phyloP scores from a whole-genome alignment of 2,113 vertebrate genomes.

The Tichodroma muraria region DNA sequence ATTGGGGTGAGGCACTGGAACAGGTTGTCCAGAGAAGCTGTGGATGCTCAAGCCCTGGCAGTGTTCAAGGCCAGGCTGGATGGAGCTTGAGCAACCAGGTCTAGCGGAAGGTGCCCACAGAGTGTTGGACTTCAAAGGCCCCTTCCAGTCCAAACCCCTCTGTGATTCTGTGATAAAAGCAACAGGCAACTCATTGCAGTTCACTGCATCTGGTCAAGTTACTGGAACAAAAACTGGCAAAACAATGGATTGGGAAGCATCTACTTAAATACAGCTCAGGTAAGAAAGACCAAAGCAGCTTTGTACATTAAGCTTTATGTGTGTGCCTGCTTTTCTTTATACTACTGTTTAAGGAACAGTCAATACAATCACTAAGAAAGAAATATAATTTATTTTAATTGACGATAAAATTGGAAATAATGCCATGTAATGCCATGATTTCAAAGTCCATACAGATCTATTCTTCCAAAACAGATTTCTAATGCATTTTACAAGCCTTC shows the following conservation, averaged over 20 bases:
- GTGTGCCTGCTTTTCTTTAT: neutral
- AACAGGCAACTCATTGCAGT: neutral
- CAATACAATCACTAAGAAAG: neutral
- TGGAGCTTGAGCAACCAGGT: neutral
- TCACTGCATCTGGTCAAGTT: neutral
- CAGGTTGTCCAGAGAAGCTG: neutral
- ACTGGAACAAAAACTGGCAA: neutral
- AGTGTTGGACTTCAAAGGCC: neutral
- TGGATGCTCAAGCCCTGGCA: neutral
- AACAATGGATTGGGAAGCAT: neutral
- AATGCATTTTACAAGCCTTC: neutral
- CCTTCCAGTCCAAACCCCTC: neutral
- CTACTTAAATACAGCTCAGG: neutral
- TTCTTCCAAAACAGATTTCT: neutral
- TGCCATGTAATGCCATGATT: neutral
- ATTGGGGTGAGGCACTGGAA: neutral
- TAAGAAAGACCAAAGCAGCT: neutral
- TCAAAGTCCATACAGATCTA: neutral
- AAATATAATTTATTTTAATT: neutral
- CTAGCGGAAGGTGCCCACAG: neutral
- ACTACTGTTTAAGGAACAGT: neutral
- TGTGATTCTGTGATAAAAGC: neutral
- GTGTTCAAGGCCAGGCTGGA: neutral
- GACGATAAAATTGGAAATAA: neutral
- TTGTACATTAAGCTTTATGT: neutral